Conservation (phyloP, 1,140 invertebrate species). For the Mesaphorura yosii region DNA sequence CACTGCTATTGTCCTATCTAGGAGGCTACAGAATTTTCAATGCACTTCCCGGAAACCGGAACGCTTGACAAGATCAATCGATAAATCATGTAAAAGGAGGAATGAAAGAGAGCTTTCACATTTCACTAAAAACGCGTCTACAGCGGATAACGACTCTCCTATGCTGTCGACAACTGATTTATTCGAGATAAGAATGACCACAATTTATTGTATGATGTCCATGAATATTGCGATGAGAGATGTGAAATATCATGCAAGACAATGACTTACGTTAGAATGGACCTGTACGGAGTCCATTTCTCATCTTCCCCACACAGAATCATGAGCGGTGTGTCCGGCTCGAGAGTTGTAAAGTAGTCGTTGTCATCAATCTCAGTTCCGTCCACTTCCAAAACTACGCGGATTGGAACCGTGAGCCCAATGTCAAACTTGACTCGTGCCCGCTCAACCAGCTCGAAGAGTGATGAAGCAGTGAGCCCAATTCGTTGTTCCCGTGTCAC, state of each 20-base stretch:
- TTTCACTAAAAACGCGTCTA: too few relatives aligned
- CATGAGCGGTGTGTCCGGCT: constrained; percentile 69
- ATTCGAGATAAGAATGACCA: too few relatives aligned
- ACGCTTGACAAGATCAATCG: too few relatives aligned
- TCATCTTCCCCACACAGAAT: constrained; percentile 53
- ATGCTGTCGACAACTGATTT: too few relatives aligned
- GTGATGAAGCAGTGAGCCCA: constrained; percentile 60
- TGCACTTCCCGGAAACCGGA: too few relatives aligned
- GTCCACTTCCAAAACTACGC: constrained; percentile 66
- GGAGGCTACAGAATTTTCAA: too few relatives aligned
- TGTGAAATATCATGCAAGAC: background rate
- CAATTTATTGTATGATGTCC: too few relatives aligned
- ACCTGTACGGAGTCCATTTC: constrained; percentile 49
- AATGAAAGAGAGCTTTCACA: too few relatives aligned
- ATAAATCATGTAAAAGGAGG: too few relatives aligned
- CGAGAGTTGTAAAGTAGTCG: constrained; percentile 71
- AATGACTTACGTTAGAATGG: constrained; percentile 28
- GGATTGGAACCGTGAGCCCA: constrained; percentile 45
- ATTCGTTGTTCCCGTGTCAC: constrained; percentile 60
- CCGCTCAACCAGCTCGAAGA: constrained; percentile 46
- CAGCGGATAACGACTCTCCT: too few relatives aligned
- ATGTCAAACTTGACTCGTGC: constrained; percentile 48
- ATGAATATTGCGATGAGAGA: too few relatives aligned
- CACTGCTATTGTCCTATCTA: too few relatives aligned
- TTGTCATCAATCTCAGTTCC: constrained; percentile 79